Evolutionary conservation across 2,797 vertebrate genomes (phyloP).

Genomic region (Lacerta agilis): DNA sequence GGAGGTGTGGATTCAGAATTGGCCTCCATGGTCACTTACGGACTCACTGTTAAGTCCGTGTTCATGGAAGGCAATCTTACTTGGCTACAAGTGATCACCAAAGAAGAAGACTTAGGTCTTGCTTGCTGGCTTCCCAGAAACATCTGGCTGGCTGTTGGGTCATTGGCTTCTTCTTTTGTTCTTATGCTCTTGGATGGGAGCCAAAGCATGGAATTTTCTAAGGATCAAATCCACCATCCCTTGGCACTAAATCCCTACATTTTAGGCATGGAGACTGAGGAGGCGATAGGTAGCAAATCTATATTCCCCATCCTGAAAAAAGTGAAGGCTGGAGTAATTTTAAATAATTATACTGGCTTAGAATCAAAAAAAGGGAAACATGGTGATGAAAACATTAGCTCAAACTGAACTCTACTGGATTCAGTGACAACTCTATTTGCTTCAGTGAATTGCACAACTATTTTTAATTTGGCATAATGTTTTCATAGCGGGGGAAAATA

Average conservation of each 20-base stretch:
- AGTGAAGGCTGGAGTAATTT: not conserved
- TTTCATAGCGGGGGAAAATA: not conserved
- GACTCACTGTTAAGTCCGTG: too few species aligned
- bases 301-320: not conserved
- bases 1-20: too few species aligned
- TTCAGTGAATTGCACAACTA: constrained; percentile 5
- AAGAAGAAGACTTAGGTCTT: too few species aligned
- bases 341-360: constrained; percentile 1
- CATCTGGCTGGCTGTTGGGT: too few species aligned
- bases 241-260: too few species aligned
- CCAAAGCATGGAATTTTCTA: not conserved
- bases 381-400: constrained; percentile 20
- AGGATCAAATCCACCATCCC: not conserved
- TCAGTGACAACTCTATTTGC: not conserved
- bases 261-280: not conserved
- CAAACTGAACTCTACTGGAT: not conserved
- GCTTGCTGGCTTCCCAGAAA: too few species aligned
- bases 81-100: too few species aligned
- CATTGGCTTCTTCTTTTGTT: too few species aligned
- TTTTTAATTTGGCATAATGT: constrained; percentile 18
- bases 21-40: too few species aligned
- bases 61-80: too few species aligned
- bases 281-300: not conserved
- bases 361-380: constrained; percentile 6
- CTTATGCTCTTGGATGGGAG: not conserved